These are phyloP conservation scores for Sander vitreus DNA, from an alignment of 2,113 vertebrate species.

Conservation along the genomic window DNA sequence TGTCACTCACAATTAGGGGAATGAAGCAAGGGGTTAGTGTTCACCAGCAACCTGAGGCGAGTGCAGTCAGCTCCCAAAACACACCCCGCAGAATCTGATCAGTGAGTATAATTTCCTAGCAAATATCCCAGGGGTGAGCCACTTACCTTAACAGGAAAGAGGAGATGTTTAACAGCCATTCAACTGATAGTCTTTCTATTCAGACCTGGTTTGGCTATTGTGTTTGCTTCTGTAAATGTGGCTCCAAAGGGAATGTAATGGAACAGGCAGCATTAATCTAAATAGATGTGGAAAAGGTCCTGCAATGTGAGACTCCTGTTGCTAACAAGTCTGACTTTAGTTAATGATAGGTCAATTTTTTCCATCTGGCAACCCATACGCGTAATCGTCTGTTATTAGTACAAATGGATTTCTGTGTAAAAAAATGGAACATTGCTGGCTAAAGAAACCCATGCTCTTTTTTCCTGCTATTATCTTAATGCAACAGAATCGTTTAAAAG, in stretches of 20 bases:
- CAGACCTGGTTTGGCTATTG: constrained; percentile 57
- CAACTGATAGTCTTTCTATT: constrained; percentile 69
- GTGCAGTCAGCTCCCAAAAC: constrained; percentile 72
- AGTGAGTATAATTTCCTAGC: constrained; percentile 82
- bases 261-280: constrained; percentile 65
- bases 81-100: constrained; percentile 81
- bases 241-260: constrained; percentile 67
- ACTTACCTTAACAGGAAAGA: constrained; percentile 82
- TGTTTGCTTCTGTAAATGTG: constrained; percentile 62
- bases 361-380: constrained; percentile 67
- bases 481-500: constrained; percentile 63
- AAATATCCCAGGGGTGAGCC: constrained; percentile 83
- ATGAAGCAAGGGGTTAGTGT: constrained; percentile 68
- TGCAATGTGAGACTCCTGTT: constrained; percentile 65
- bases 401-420: constrained; percentile 64
- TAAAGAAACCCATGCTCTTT: constrained; percentile 23
- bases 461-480: constrained; percentile 53
- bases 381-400: constrained; percentile 69
- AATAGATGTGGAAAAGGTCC: constrained; percentile 45
- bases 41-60: constrained; percentile 79
- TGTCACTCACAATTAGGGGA: constrained; percentile 83
- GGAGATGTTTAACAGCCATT: constrained; percentile 79
- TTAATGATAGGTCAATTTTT: constrained; percentile 72
- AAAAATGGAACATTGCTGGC: constrained; percentile 37
- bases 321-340: constrained; percentile 63